Evolutionary conservation across 2,113 vertebrate species (phyloP), one percentile per base, ranked within the genome.

Genomic region (Zapus hudsonius): DNA sequence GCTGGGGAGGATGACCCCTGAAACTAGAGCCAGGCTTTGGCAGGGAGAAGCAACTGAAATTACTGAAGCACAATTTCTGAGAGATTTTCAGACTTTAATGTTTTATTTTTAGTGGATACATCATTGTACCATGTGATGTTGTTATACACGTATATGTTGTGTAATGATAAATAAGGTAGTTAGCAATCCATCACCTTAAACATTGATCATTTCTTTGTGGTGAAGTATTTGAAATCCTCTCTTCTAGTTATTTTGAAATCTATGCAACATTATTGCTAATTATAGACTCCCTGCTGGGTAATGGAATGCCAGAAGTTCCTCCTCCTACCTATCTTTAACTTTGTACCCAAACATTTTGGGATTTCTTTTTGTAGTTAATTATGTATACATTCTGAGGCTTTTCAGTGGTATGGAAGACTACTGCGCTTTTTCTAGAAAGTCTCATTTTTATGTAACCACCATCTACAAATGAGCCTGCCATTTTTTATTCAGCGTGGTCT

Each of bases 381-480:
- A 75, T 23, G 25, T 88, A 23, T 72, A 33, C 61, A 72, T 79
- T 55, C 22, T 74, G 59, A 87, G 36, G 10, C 73, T 92, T 42
- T 79, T 92, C 25, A 80, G 9, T 64, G 70, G 64, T 59, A 67
- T 73, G 44, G 89, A 74, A 81, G 33, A 20, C 52, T 80, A 33
- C 25, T 91, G 40, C 29, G 83, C 40, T 59, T 91, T 89, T 90
- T 84, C 76, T 87, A 33, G 63, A 83, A 86, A 75, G 27, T 83
- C 86, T 91, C 80, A 70, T 80, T 93, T 94, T 87, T 81, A 73
- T n/a, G 61, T 67, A 87, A 84, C 25, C 40, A 83, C 8, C 29
- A 67, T 80, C 38, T 52, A 69, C 38, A 83, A 87, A 79, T 44
- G 52, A 89, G 63, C 44, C 64, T 63, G 13, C 19, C 27, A 47